Evolutionary conservation across 30 jellyfish, hydroid and myxozoan genomes (phyloP).

Genomic region (Haliclystus octoradiatus): DNA sequence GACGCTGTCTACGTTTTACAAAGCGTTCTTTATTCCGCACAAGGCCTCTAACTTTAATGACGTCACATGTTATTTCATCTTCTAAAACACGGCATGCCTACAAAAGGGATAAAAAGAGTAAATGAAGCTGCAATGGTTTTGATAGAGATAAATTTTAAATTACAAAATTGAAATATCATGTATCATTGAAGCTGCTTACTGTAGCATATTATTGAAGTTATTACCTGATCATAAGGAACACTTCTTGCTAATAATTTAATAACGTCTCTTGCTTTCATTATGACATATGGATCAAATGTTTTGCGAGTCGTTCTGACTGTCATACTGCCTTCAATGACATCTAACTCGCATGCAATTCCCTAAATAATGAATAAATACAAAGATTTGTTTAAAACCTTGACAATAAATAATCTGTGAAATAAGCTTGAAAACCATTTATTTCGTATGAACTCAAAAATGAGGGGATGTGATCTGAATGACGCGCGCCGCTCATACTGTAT

Average conservation of each 20-base stretch:
- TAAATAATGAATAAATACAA: background rate
- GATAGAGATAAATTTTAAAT: too few relatives aligned
- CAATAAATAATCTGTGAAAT: too few relatives aligned
- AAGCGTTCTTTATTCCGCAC: constrained; percentile 80
- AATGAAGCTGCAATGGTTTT: too few relatives aligned
- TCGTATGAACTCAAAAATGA: too few relatives aligned
- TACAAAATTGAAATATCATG: too few relatives aligned
- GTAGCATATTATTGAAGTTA: too few relatives aligned
- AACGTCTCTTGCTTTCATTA: constrained; percentile 82
- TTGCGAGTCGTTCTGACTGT: constrained; percentile 83
- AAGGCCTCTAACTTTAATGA: constrained; percentile 51
- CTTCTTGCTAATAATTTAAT: constrained; percentile 87
- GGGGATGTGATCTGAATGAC: too few relatives aligned
- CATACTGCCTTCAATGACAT: constrained; percentile 85
- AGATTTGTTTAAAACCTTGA: too few relatives aligned
- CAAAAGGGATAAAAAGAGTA: background rate
- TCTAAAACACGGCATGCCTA: constrained; percentile 89
- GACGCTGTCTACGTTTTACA: constrained; percentile 77
- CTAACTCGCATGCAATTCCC: constrained; percentile 66
- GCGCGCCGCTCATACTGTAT: too few relatives aligned
- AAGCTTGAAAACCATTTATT: too few relatives aligned
- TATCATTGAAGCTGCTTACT: too few relatives aligned
- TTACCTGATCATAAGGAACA: constrained; percentile 90
- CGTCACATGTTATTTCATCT: constrained; percentile 83
- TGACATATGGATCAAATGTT: constrained; percentile 88